phyloP scores from a whole-genome alignment of 2,113 vertebrate species.

The Gadus chalcogrammus region DNA sequence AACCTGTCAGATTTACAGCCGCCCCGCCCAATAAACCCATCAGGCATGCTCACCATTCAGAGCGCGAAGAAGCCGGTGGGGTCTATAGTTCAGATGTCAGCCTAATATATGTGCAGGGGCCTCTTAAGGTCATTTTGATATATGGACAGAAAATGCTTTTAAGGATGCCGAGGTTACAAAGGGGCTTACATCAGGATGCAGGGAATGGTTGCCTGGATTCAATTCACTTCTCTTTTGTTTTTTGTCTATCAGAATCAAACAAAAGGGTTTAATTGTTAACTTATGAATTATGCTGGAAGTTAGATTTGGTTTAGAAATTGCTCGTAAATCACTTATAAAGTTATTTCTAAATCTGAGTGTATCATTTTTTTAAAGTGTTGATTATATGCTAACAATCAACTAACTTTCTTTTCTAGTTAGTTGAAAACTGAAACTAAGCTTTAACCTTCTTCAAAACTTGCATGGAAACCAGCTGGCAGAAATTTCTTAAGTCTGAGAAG shows the following conservation, averaged over 20 bases:
- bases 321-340: background rate
- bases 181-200: constrained; percentile 14
- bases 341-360: background rate
- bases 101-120: constrained; percentile 52
- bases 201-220: constrained; percentile 18
- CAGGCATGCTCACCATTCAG: constrained; percentile 50
- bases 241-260: background rate
- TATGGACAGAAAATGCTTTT: constrained; percentile 49
- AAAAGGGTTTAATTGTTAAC: background rate
- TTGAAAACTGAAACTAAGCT: no score
- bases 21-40: constrained; percentile 60
- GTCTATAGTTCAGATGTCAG: constrained; percentile 48
- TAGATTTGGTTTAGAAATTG: background rate
- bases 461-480: background rate
- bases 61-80: constrained; percentile 40
- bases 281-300: background rate
- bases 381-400: background rate
- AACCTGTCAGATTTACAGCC: constrained; percentile 62
- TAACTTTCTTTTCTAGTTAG: no score
- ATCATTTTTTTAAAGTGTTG: background rate
- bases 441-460: no score
- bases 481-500: background rate
- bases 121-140: constrained; percentile 56
- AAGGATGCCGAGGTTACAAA: constrained; percentile 49
- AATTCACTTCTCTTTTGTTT: background rate